Evolutionary conservation across 2,113 vertebrate genomes (phyloP), one percentile per base, ranked within the genome.

Genomic region (Pterocles burchelli): DNA sequence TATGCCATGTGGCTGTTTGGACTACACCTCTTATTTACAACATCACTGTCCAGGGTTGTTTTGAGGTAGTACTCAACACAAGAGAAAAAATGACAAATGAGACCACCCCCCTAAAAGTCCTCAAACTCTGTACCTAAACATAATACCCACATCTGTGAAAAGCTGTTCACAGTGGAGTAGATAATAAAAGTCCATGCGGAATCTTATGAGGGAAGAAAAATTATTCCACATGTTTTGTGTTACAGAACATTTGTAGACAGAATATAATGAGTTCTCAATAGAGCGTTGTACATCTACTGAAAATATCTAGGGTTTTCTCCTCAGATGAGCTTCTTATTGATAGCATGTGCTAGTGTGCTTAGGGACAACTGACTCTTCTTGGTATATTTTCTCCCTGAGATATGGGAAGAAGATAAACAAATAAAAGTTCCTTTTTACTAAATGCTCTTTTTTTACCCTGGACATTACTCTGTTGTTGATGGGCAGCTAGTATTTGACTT

Each of bases 141-240:
- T 36, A 46, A 26, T 49, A 65, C 13, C 20, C 15, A 34, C 18
- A 25, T 51, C 55, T 51, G 29, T 68, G 26, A 88, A 82, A 85
- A 87, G 34, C 36, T 73, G 7, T 74, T 91, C 7, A 0, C 68
- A 57, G 17, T 72, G 45, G 33, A 57, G 20, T 26, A 79, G n/a
- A 28, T 71, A 46, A 9, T 71, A 72, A 55, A n/a, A 88, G 43
- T 19, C 22, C 16, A 75, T 61, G 15, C n/a, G 57, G 22, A 34
- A 54, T 65, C 31, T 83, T 76, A 70, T 25, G 7, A 38, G 49
- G 41, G 24, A 84, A 87, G 68, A 86, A 85, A 95, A 95, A 68
- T 22, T 1, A 78, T 57, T 89, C 26, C 15, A 17, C 0, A 0
- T 1, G 12, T 24, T 79, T 86, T 76, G 17, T 67, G 29, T 79